phyloP scores from a whole-genome alignment of 92 coral and sea anemone species.

The Paragorgia papillata region DNA sequence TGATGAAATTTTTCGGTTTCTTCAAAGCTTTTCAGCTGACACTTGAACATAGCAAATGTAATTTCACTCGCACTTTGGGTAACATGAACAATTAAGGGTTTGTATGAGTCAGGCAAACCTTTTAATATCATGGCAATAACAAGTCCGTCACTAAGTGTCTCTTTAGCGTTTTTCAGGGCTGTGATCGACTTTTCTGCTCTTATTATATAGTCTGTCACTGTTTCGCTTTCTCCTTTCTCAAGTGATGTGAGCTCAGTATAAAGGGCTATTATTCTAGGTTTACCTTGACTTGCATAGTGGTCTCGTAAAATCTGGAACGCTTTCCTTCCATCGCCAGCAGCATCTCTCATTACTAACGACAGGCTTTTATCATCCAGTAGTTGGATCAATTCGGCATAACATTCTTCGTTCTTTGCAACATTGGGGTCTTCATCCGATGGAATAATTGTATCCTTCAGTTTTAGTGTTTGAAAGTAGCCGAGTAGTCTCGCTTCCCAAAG shows the following conservation, averaged over 20 bases:
- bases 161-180: too few relatives aligned
- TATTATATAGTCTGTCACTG: too few relatives aligned
- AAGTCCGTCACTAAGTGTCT: not conserved
- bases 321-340: conserved; percentile 40
- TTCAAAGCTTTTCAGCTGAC: not conserved
- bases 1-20: not conserved
- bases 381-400: conserved; percentile 39
- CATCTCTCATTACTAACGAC: conserved; percentile 41
- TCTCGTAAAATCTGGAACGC: conserved; percentile 29
- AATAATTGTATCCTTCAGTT: conserved; percentile 6
- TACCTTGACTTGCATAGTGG: conserved; percentile 37
- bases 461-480: conserved; percentile 36
- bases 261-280: conserved; percentile 42
- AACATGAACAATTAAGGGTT: conserved; percentile 6
- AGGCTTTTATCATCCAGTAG: conserved; percentile 43
- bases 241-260: conserved; percentile 48
- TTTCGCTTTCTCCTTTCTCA: not conserved
- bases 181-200: too few relatives aligned
- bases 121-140: not conserved
- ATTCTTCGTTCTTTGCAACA: conserved; percentile 17
- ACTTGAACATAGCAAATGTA: conserved; percentile 2
- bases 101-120: conserved; percentile 1
- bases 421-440: conserved; percentile 14
- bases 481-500: conserved; percentile 36
- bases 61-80: not conserved